Evolutionary conservation across 2,113 vertebrate genomes (phyloP), one percentile per base, ranked within the genome.

Genomic region (Variabilichromis moorii): DNA sequence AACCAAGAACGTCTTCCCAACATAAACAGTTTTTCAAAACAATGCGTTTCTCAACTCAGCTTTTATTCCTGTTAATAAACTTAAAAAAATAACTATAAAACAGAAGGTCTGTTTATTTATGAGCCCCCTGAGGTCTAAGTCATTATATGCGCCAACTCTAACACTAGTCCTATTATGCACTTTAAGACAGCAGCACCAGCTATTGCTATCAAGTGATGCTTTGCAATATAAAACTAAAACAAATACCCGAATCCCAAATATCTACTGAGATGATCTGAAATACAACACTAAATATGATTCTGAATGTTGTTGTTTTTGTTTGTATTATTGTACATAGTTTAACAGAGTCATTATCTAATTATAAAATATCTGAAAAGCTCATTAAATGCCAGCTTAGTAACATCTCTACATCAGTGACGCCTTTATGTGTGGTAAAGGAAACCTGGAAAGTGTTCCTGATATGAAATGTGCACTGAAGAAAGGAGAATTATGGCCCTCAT

Each of bases 231-330:
- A 66, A n/a, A 66, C 61, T 66, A 66, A 66, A 66, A 66, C 10
- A 66, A n/a, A 35, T 66, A n/a, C 4, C 61, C 5, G 3, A 66
- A 66, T 37, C 61, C 31, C 59, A 35, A 63, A 63, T 63, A 63
- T 35, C 31, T 63, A 63, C 57, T 1, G 57, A 61, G 4, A 61
- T 33, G 5, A 61, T 33, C 59, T 63, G 31, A 63, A 35, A 35
- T 63, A 35, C 0, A 63, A 63, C 6, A n/a, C 59, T n/a, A 63
- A 7, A n/a, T 63, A 63, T 35, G 17, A 5, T 1, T 63, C 0
- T 63, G 59, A 61, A 63, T n/a, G 59, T 66, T 66, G 31, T 35
- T 66, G 61, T 37, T 66, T 35, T 66, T 2, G 61, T 66, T 35
- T 66, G 31, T 66, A 66, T 66, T n/a, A 37, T n/a, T 66, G 61